These are phyloP conservation scores for Nerophis lumbriciformis DNA, from an alignment of 2,113 vertebrate genomes.

Conservation along the genomic window DNA sequence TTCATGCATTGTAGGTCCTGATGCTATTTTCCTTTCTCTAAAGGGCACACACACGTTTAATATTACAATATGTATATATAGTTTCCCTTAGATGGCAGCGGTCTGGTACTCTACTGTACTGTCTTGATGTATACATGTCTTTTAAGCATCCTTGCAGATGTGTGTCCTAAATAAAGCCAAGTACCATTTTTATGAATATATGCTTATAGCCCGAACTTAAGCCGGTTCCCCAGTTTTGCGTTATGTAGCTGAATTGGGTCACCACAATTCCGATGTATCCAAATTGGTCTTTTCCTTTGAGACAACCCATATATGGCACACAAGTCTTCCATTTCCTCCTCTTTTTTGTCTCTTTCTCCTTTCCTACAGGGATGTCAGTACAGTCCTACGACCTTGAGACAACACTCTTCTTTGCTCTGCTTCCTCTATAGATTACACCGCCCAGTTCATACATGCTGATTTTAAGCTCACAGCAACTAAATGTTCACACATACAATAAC, in stretches of 20 bases:
- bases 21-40: constrained; percentile 65
- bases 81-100: constrained; percentile 19
- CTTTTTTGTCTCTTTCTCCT: constrained; percentile 35
- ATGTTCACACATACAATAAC: constrained; percentile 12
- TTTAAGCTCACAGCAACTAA: constrained; percentile 11
- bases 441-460: constrained; percentile 21
- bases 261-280: constrained; percentile 47
- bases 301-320: constrained; percentile 62
- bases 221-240: constrained; percentile 56
- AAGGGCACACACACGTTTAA: constrained; percentile 55
- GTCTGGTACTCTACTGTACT: neutral
- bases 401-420: constrained; percentile 27
- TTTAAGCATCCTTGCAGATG: constrained; percentile 9
- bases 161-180: neutral
- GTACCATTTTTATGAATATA: constrained; percentile 1
- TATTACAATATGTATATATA: constrained; percentile 48
- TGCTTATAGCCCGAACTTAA: constrained; percentile 46
- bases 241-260: constrained; percentile 64
- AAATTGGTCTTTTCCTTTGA: constrained; percentile 65
- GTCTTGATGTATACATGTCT: constrained; percentile 6
- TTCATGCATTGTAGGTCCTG: constrained; percentile 59
- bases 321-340: constrained; percentile 52
- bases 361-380: constrained; percentile 24
- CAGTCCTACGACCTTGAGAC: constrained; percentile 29
- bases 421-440: constrained; percentile 34